Evolutionary conservation across 2,113 vertebrate genomes (phyloP), one percentile per base, ranked within the genome.

Genomic region (Myiagra hebetior): DNA sequence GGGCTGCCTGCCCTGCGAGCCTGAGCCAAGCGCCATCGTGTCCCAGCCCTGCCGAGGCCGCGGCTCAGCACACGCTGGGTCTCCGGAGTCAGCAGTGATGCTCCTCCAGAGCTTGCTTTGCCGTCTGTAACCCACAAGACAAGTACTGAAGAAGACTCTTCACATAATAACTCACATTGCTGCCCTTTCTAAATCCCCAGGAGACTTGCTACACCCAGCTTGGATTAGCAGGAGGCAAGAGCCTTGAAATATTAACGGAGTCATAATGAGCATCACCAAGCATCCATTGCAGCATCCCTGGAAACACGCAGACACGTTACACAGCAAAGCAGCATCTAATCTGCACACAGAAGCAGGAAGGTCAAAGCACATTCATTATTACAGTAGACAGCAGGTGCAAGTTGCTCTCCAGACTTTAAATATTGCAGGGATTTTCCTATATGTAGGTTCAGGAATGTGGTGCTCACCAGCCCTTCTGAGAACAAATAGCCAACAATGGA

Each of bases 41-140:
- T 13, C 27, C 16, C 82, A 35, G 49, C 52, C 11, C 57, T 7
- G 18, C 33, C 3, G 65, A 7, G 33, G 3, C 42, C 42, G 0
- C 4, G 1, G 35, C 60, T 60, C 81, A 9, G 47, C 15, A 7
- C 42, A 3, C 2, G 0, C 39, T 23, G n/a, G 6, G 19, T 6
- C 37, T 23, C 63, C 4, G 0, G 12, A 53, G 11, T 4, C 31
- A 4, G 18, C 30, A 19, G 49, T 0, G 7, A 3, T 39, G 26
- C 73, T 57, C 27, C 42, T 80, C 15, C 2, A 7, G 13, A 42
- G 31, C 23, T 31, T 0, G 0, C 30, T 65, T 24, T 19, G 6
- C 39, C 53, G 47, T 72, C 77, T 56, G 4, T 16, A 53, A 78
- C 69, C 11, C 46, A 16, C n/a, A 12, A 28, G 19, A 15, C 44